Percentiles rank a stretch among this genome's conserved stretches.
Conservation (phyloP, 2,113 vertebrate genomes). For the Lagopus leucura region DNA sequence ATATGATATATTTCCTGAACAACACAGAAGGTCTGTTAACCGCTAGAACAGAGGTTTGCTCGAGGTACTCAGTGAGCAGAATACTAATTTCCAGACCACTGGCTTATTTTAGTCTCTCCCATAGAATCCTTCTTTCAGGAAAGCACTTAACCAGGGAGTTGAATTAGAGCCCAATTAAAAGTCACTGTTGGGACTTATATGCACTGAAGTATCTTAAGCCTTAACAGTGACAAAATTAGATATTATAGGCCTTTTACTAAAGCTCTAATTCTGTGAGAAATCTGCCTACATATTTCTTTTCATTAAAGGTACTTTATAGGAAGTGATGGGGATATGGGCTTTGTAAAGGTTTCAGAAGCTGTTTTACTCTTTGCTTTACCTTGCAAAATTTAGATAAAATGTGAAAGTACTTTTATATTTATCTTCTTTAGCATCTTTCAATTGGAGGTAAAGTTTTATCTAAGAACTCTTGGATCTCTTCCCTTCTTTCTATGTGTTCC, state of each 20-base stretch:
- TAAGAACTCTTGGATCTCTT: background rate
- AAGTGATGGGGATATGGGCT: background rate
- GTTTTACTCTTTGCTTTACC: background rate
- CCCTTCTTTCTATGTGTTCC: background rate
- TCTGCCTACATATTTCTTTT: background rate
- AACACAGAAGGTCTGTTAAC: background rate
- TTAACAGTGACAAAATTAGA: background rate
- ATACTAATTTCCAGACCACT: background rate
- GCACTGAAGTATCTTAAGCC: background rate
- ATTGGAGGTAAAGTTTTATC: background rate
- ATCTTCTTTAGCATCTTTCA: background rate
- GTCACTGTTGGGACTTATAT: background rate
- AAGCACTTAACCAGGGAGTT: background rate
- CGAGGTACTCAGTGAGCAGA: background rate
- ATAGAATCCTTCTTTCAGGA: background rate
- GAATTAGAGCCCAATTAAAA: conserved; percentile 11
- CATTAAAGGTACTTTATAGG: background rate
- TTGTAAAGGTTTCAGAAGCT: background rate
- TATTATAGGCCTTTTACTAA: background rate
- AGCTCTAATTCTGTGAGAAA: background rate
- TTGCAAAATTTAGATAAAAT: background rate
- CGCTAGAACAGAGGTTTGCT: background rate
- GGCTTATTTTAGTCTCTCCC: background rate
- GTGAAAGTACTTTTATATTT: background rate
- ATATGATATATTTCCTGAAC: background rate